phyloP scores from a whole-genome alignment of 2,113 vertebrate genomes.

The Bombycilla garrulus region DNA sequence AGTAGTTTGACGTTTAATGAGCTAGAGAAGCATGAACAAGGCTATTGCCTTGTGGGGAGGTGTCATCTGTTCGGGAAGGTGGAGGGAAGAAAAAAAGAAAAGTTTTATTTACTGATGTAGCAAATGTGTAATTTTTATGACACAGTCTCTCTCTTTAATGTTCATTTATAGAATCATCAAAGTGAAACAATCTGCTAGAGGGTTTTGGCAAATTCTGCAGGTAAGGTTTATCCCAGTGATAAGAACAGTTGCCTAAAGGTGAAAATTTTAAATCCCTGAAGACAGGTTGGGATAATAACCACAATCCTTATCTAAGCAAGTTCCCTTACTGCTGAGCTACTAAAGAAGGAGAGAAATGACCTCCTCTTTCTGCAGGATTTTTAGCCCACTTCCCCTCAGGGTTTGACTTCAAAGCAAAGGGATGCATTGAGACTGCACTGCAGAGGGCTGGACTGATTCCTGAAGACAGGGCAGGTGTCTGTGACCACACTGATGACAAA shows the following conservation, averaged over 20 bases:
- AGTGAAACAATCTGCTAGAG: not conserved
- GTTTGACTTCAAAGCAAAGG: not conserved
- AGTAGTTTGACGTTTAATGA: not conserved
- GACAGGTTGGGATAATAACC: not conserved
- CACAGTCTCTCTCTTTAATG: not conserved
- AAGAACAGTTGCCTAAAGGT: not conserved
- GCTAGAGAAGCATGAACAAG: not conserved
- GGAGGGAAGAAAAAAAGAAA: not conserved
- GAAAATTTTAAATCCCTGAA: not conserved
- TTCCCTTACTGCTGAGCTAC: not conserved
- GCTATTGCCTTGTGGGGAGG: not conserved
- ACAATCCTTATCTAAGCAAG: not conserved
- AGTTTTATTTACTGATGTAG: not conserved
- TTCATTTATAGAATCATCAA: not conserved
- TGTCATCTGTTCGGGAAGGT: not conserved
- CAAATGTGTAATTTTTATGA: not conserved
- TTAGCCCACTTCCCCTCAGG: not conserved
- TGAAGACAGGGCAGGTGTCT: not conserved
- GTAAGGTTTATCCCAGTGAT: not conserved
- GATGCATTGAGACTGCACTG: not conserved
- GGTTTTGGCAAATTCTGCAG: not conserved
- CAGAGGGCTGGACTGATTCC: not conserved
- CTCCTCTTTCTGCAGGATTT: not conserved
- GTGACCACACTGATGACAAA: not conserved
- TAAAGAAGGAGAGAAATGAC: not conserved